phyloP scores from a whole-genome alignment of 1,140 invertebrate genomes.

The Pseudomyrmex dendroicus region DNA sequence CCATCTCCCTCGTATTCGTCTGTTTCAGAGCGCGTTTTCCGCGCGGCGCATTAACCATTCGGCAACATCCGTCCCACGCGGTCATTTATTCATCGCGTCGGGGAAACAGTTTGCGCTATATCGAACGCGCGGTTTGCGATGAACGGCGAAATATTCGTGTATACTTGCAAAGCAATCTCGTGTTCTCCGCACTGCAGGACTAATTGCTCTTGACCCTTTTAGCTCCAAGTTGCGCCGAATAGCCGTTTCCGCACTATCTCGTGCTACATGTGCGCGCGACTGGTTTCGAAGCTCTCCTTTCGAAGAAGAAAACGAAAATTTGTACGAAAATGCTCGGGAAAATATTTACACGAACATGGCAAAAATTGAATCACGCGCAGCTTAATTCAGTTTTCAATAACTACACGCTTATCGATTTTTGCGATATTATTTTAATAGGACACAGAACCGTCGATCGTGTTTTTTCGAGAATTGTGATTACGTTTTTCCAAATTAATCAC shows the following conservation, averaged over 20 bases:
- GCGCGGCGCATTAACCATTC: constrained; percentile 17
- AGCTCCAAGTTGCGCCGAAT: constrained; percentile 46
- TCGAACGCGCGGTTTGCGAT: constrained; percentile 12
- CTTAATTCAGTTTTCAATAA: too few relatives aligned
- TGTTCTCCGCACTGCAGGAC: constrained; percentile 4
- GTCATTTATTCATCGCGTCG: constrained; percentile 38
- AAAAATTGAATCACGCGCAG: too few relatives aligned
- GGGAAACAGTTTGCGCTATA: neutral
- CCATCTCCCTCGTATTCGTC: neutral
- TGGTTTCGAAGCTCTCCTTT: neutral
- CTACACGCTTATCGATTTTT: constrained; percentile 33
- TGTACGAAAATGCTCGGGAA: too few relatives aligned
- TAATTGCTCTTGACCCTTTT: constrained; percentile 65
- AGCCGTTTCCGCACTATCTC: constrained; percentile 5
- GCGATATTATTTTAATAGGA: neutral
- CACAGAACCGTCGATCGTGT: neutral
- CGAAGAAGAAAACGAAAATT: constrained; percentile 13
- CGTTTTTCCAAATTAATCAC: constrained; percentile 4
- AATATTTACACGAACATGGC: too few relatives aligned
- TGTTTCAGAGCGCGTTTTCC: neutral
- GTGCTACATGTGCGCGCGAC: neutral
- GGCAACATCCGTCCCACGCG: neutral
- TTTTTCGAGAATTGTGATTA: constrained; percentile 10
- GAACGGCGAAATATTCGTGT: constrained; percentile 35
- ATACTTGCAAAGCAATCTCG: constrained; percentile 42